These are phyloP conservation scores for Bombus picipes DNA, from an alignment of 1,140 invertebrate species.

Conservation along the genomic window DNA sequence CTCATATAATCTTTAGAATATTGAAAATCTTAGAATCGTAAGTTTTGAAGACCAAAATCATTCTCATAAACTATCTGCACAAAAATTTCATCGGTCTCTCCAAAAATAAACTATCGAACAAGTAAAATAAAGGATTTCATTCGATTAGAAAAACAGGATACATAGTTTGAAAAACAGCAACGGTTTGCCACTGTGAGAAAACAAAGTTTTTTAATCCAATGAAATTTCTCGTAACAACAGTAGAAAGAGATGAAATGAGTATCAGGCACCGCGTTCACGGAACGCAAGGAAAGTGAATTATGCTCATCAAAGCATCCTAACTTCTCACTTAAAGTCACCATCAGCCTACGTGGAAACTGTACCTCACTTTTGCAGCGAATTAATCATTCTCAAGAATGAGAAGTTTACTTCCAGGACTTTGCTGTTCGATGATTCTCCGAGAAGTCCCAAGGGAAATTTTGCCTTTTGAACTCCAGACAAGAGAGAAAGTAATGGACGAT, in stretches of 20 bases:
- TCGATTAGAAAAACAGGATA: background rate
- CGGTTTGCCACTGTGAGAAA: no score
- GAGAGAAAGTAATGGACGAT: background rate
- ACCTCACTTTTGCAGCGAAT: constrained; percentile 26
- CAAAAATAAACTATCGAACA: no score
- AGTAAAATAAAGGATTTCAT: background rate
- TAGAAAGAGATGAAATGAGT: background rate
- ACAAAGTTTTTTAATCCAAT: background rate
- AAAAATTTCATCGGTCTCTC: background rate
- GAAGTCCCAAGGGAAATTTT: constrained; percentile 11
- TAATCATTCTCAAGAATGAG: constrained; percentile 3
- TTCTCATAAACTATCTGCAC: background rate
- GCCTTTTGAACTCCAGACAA: no score
- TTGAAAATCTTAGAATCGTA: no score
- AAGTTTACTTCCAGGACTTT: constrained; percentile 11
- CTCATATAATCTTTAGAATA: no score
- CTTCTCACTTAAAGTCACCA: constrained; percentile 5
- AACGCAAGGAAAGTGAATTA: constrained; percentile 33
- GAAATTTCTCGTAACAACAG: background rate
- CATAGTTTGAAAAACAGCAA: background rate
- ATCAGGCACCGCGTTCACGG: background rate
- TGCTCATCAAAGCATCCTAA: background rate
- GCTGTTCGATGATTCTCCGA: background rate
- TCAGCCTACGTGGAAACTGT: constrained; percentile 5
- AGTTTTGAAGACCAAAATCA: background rate